phyloP scores from a whole-genome alignment of 2,797 vertebrate genomes.

The Sus cebifrons region DNA sequence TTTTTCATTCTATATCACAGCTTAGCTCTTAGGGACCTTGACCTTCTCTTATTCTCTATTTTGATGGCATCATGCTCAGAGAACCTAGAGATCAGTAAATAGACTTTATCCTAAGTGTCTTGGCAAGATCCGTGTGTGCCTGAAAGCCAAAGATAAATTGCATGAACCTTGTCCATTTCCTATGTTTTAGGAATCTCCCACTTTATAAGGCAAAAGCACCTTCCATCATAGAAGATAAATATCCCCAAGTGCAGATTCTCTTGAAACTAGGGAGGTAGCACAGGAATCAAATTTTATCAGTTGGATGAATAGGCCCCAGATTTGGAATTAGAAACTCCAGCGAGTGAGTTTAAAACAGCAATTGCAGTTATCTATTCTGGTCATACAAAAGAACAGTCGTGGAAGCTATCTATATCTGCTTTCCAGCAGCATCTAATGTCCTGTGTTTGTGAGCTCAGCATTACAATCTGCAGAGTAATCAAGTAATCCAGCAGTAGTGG shows the following conservation, averaged over 20 bases:
- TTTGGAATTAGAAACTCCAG: constrained; percentile 60
- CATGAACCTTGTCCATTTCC: neutral
- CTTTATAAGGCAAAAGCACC: neutral
- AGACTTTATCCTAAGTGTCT: neutral
- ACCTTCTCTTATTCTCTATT: constrained; percentile 19
- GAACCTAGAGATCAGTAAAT: neutral
- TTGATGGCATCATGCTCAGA: neutral
- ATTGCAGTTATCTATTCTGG: constrained; percentile 64
- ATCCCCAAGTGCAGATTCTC: neutral
- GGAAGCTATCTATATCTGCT: neutral
- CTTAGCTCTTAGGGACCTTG: neutral
- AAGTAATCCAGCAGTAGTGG: neutral
- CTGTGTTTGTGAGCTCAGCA: constrained; percentile 47
- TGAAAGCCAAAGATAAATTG: neutral
- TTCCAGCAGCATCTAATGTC: constrained; percentile 12
- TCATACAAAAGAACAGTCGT: constrained; percentile 49
- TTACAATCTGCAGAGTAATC: constrained; percentile 47
- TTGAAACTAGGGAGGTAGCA: constrained; percentile 46
- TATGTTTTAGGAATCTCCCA: constrained; percentile 19
- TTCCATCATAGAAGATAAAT: neutral
- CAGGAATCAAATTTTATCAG: neutral
- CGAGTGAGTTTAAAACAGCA: constrained; percentile 31
- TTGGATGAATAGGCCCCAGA: constrained; percentile 1
- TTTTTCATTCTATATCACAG: neutral
- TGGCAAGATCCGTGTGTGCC: neutral